phyloP scores from a whole-genome alignment of 2,888 invertebrate genomes.

The Epinotia brunnichana region DNA sequence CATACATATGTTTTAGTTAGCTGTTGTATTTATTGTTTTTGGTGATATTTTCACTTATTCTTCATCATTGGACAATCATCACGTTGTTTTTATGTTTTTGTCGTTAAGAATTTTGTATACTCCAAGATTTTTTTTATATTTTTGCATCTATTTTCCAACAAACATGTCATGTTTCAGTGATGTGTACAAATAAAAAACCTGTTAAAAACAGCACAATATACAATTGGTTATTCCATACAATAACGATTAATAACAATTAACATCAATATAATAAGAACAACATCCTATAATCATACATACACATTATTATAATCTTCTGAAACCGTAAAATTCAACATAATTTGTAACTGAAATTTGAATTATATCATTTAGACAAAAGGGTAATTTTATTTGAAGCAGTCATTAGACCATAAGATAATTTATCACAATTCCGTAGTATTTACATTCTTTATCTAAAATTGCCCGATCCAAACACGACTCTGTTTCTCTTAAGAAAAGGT shows the following conservation, averaged over 20 bases:
- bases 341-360: no score
- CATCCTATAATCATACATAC: slow-evolving; percentile 18
- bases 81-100: neutral
- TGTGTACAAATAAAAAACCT: slow-evolving; percentile 26
- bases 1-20: neutral
- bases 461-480: neutral
- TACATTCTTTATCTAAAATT: neutral
- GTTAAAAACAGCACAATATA: slow-evolving; percentile 18
- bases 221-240: slow-evolving; percentile 28
- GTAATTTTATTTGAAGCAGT: no score
- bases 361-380: no score
- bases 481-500: neutral
- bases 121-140: neutral
- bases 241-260: slow-evolving; percentile 30
- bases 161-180: slow-evolving; percentile 12
- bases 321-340: neutral
- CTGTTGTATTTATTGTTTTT: neutral
- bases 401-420: neutral
- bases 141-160: neutral
- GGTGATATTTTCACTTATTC: neutral
- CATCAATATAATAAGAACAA: slow-evolving; percentile 24
- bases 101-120: neutral
- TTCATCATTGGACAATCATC: slow-evolving; percentile 36
- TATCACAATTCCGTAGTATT: neutral
- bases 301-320: slow-evolving; percentile 1